Conservation (phyloP, 2,797 vertebrate species). For the Coendou prehensilis region DNA sequence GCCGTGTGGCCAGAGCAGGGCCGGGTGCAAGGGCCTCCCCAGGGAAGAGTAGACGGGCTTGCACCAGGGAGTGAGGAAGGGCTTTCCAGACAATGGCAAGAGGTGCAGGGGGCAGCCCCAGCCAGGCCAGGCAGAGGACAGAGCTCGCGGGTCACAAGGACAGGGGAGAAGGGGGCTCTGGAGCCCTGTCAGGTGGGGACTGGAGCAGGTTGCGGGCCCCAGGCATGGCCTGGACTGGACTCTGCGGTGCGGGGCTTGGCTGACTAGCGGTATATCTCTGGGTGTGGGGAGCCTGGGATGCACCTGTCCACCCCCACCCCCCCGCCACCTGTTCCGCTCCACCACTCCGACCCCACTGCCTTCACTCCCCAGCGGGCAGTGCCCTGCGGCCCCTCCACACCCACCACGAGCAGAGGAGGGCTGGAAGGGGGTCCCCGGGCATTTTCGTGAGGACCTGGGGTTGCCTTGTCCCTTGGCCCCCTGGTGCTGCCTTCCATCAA, state of each 20-base stretch:
- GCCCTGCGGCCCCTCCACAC: neutral
- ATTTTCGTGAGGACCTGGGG: neutral
- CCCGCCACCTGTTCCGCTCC: neutral
- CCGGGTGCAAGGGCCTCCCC: neutral
- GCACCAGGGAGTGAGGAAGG: neutral
- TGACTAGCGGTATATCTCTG: accelerated
- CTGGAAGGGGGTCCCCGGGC: neutral
- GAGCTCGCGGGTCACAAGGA: too few species aligned
- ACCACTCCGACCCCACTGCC: neutral
- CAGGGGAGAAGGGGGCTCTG: accelerated
- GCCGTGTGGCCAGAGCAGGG: neutral
- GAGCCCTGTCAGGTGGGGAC: accelerated
- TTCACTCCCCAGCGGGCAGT: accelerated
- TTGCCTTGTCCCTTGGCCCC: neutral
- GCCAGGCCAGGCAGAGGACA: neutral
- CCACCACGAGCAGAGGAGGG: neutral
- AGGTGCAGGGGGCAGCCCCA: neutral
- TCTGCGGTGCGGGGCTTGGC: neutral
- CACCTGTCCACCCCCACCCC: neutral
- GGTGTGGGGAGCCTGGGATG: neutral
- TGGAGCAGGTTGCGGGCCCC: neutral
- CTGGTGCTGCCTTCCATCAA: neutral
- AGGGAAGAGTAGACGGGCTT: neutral
- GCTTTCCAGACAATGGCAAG: neutral
- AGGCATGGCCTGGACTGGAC: neutral